Evolutionary conservation across 92 coral and sea anemone species (phyloP), one percentile per base, ranked within the genome.

Genomic region (Actinernus sp.): DNA sequence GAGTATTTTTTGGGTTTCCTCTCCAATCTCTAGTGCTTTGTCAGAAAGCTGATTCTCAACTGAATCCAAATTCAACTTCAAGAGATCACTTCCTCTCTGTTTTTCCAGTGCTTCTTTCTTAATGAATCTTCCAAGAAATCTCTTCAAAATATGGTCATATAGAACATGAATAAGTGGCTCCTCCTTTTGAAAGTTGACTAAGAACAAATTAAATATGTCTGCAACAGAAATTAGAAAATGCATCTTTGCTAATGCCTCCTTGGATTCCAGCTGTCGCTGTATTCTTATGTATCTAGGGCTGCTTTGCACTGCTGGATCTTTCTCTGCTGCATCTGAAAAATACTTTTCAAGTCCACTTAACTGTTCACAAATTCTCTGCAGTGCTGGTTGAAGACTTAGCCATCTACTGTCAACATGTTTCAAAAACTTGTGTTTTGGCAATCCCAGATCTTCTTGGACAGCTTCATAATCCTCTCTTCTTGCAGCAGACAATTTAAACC

Each of bases 121-220:
- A 43, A 58, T 67, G 29, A 78, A 58, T 45, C 76, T 58, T 39
- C 77, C 84, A 40, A 78, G 37, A 9, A 78, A 41, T 25, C 26
- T 37, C 66, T 37, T 57, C 41, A 77, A 52, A 54, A 77, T 40
- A 50, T 77, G 55, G 26, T 76, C 84, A 56, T 76, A 47, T 26
- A 77, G 84, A 36, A 66, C 1, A 50, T 77, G 84, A 66, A 57
- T 46, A 18, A 66, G 84, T 23, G 69, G 84, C 68, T 74, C 59
- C 36, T 76, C 75, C 41, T 38, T 55, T 31, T 76, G 75, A 25
- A 65, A 76, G 57, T 49, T 53, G 43, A 52, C 47, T 62, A 52
- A 66, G 60, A 77, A 77, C 26, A 49, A 32, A 39, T 66, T 48
- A 20, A 77, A 58, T 34, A 66, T 66, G 61, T 49, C 84, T 55